Evolutionary conservation across 2,888 invertebrate genomes (phyloP), one percentile per base, ranked within the genome.

Genomic region (Epicampocera succincta): DNA sequence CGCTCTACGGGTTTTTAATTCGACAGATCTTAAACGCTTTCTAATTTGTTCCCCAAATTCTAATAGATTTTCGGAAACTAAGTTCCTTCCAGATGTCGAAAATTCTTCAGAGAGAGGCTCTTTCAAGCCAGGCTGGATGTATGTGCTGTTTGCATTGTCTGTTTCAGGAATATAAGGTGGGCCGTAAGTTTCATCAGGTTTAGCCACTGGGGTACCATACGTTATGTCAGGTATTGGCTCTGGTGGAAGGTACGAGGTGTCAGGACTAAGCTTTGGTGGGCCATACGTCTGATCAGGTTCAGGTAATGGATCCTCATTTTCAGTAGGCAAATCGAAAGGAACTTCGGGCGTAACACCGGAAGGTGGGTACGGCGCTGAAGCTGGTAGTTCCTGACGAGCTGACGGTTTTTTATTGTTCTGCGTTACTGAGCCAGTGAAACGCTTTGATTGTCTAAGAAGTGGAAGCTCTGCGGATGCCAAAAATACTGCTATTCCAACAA

Each of bases 281-380:
- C 85, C 85, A 76, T 88, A 89, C 5, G 85, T 87, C 68, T 86
- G 71, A 61, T 88, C 87, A 4, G 89, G 88, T 44, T 85, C 33
- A 12, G 38, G 52, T 50, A 66, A 54, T 3, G 83, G 66, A 9
- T 85, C 85, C 33, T 88, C 87, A 1, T 87, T 87, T 80, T 88
- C 87, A 3, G 88, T 87, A 17, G 88, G 88, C 65, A 89, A 76
- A 50, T 89, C 87, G 54, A 89, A 89, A 0, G 88, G 85, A 11
- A 88, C 81, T 44, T 86, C 85, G 0, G 88, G 88, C 0, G 88
- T 89, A 0, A 89, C 87, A 52, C 89, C 88, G 6, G 88, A 87
- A 6, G 89, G 69, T 0, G 89, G 86, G 83, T 88, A 88, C 4
- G 89, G 88, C 11, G 87, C 87, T 8, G 86, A 83, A 21, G 84